A percentile compares a stretch with the other conserved stretches of the same genome.
Conservation (phyloP, 2,113 vertebrate species). For the Lophura nycthemera region DNA sequence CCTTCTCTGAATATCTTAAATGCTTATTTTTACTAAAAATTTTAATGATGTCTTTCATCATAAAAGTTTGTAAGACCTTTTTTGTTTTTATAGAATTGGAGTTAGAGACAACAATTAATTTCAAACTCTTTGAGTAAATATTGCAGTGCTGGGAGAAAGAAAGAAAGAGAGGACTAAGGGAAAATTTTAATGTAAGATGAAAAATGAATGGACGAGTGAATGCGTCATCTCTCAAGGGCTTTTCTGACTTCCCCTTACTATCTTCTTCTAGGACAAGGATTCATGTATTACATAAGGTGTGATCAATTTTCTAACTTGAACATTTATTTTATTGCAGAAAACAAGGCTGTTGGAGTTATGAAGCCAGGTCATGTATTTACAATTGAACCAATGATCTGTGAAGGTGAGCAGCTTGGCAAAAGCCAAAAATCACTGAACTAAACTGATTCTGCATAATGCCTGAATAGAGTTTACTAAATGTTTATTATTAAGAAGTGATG, state of each 20-base stretch:
- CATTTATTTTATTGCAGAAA: constrained; percentile 85
- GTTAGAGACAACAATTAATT: not conserved
- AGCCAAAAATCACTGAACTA: not conserved
- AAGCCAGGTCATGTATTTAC: constrained; percentile 98
- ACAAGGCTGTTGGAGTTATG: constrained; percentile 99
- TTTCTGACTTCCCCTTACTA: not conserved
- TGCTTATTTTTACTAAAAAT: not conserved
- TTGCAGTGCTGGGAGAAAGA: not conserved
- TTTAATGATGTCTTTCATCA: not conserved
- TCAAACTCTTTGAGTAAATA: not conserved
- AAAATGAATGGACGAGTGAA: not conserved
- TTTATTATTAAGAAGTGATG: not conserved
- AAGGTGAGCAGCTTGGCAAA: constrained; percentile 83
- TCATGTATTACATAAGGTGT: not conserved
- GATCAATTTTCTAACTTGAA: not conserved
- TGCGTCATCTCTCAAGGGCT: not conserved
- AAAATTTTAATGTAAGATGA: not conserved
- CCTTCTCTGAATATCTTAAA: not conserved
- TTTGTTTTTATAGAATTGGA: not conserved
- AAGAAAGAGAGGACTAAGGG: not conserved
- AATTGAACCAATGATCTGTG: constrained; percentile 99
- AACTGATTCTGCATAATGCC: not conserved
- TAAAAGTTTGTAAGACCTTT: not conserved
- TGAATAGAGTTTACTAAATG: not conserved
- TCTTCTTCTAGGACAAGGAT: not conserved